Evolutionary conservation across 1,140 invertebrate genomes (phyloP), one percentile per base, ranked within the genome.

Genomic region (Laupala kohalensis): DNA sequence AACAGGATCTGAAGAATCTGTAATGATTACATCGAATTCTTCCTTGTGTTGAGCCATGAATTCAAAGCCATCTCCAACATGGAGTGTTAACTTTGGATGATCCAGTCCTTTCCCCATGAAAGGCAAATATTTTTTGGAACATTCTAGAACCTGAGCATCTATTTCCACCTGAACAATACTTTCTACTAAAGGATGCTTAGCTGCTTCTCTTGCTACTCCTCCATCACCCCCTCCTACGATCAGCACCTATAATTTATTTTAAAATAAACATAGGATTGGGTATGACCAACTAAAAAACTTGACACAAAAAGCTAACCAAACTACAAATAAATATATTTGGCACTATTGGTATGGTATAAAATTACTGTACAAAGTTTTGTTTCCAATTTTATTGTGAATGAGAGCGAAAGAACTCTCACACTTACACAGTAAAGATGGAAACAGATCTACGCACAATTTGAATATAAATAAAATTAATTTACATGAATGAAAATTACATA

Each of bases 191-290:
- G 94, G 93, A 83, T 98, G 95, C 83, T 99, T 99, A 0, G 90
- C 87, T 0, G 97, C 93, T 83, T 99, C 97, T 29, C 97, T 85
- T 0, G 93, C 92, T 15, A 98, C 95, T 4, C 97, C 96, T 9
- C 96, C 96, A 83, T 99, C 97, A 24, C 97, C 97, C 12, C 97
- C 97, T 3, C 97, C 97, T 63, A 99, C 94, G 74, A 99, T 96
- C 25, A 99, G 82, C n/a, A 92, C 88, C 88, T 90, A n/a, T n/a
- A 25, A 62, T n/a, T 25, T 23, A 66, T 24, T 66, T 1, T 12
- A 65, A 26, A 26, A 24, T 53, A 19, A 9, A 53, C 9, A 4
- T 2, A 53, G 1, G 9, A 53, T 13, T 13, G 37, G 19, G 4
- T 53, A 4, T 53, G 37, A 53, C 9, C 4, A 53, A n/a, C n/a